Conservation (phyloP, 35 echinoderm and acorn worm genomes). For the Lytechinus variegatus region DNA sequence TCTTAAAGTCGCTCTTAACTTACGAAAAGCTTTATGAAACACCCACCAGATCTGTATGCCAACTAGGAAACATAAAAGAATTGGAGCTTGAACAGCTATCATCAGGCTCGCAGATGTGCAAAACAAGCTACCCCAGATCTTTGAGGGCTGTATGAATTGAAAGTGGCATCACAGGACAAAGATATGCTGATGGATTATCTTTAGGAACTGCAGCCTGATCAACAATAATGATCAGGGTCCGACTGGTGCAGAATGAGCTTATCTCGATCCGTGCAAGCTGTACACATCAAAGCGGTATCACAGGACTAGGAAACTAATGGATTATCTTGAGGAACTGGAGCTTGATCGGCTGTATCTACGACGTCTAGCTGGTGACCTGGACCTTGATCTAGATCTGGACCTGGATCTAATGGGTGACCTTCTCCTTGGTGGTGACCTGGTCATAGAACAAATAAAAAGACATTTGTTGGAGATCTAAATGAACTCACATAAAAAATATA, state of each 20-base stretch:
- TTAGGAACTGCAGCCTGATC: constrained; percentile 17
- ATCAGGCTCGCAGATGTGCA: not conserved
- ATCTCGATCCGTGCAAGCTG: not conserved
- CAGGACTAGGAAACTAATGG: not conserved
- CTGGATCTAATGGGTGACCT: constrained; percentile 67
- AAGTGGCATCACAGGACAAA: not conserved
- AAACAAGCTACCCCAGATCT: not conserved
- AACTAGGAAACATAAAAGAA: too few relatives aligned
- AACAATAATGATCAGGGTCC: not conserved
- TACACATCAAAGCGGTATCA: not conserved
- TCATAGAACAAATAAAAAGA: not conserved
- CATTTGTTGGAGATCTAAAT: not conserved
- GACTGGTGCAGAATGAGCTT: not conserved
- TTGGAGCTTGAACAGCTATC: not conserved
- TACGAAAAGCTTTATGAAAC: too few relatives aligned
- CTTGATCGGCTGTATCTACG: constrained; percentile 46
- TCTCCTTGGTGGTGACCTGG: constrained; percentile 82
- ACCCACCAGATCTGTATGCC: too few relatives aligned
- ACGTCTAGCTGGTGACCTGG: constrained; percentile 27
- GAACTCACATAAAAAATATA: not conserved
- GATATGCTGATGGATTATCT: not conserved
- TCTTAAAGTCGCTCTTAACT: too few relatives aligned
- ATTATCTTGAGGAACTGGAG: constrained; percentile 47
- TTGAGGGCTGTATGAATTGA: not conserved
- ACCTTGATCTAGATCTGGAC: constrained; percentile 76